Evolutionary conservation across 2,888 invertebrate species (phyloP).

Genomic region (Camptogramma bilineatum): DNA sequence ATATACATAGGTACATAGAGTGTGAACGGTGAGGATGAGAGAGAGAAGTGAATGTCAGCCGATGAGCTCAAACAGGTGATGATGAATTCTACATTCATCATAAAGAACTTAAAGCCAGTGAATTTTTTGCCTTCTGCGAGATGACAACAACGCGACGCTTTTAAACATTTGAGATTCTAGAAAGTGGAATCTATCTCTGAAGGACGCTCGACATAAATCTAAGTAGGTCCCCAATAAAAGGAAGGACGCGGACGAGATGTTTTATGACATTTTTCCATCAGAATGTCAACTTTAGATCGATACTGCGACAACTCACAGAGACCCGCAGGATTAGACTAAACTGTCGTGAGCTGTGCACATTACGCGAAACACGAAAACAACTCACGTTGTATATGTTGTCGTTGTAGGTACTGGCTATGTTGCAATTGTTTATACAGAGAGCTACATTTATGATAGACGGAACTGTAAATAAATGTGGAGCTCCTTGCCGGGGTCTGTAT

Average conservation of each 20-base stretch:
- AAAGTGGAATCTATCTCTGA: neutral
- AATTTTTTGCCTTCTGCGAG: neutral
- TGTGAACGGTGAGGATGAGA: too few species aligned
- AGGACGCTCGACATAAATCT: neutral
- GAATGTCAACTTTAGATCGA: conserved; percentile 22
- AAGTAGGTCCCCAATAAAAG: neutral
- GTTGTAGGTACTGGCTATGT: neutral
- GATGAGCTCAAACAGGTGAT: neutral
- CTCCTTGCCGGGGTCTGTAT: too few species aligned
- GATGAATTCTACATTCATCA: neutral
- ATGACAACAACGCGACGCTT: too few species aligned
- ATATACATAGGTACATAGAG: too few species aligned
- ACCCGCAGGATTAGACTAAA: conserved; percentile 1
- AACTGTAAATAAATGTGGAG: too few species aligned
- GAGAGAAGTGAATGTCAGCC: too few species aligned
- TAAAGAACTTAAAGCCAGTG: neutral
- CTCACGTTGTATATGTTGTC: neutral
- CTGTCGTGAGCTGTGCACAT: neutral
- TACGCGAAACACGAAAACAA: neutral
- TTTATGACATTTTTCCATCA: conserved; percentile 27
- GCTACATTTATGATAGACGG: too few species aligned
- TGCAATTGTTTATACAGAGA: too few species aligned
- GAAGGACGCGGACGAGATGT: conserved; percentile 1
- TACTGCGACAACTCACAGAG: conserved; percentile 9
- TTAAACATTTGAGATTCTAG: neutral